A percentile compares a stretch with the other conserved stretches of the same genome.
phyloP scores from a whole-genome alignment of 2,113 vertebrate species.

The Eubucco bourcierii region DNA sequence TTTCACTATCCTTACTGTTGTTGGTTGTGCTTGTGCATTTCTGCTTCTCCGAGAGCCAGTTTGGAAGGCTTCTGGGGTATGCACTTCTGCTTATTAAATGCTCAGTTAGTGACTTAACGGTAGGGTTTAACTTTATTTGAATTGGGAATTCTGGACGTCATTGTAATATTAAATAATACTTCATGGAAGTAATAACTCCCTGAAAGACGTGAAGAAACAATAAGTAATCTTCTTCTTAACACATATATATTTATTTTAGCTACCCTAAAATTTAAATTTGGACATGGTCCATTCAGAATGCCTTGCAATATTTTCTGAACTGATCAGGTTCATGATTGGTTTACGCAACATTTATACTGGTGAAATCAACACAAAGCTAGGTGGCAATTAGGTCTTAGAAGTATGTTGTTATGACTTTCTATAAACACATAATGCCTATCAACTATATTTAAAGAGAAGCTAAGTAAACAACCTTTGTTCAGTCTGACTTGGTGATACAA shows the following conservation, averaged over 20 bases:
- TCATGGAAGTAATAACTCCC: background rate
- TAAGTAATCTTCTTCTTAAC: background rate
- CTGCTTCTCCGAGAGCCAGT: background rate
- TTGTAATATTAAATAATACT: background rate
- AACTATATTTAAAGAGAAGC: background rate
- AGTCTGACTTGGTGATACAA: background rate
- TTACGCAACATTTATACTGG: background rate
- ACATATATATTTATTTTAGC: background rate
- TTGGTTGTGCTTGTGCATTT: background rate
- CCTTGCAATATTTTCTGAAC: background rate
- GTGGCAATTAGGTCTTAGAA: background rate
- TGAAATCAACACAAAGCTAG: background rate
- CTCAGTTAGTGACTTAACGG: background rate
- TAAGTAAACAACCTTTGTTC: background rate
- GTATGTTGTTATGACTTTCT: background rate
- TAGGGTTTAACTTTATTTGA: background rate
- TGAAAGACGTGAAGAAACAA: background rate
- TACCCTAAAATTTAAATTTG: background rate
- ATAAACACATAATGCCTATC: background rate
- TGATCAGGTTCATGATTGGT: background rate
- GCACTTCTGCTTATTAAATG: background rate
- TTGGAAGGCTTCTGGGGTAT: background rate
- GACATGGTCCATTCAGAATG: background rate
- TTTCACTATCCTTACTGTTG: background rate
- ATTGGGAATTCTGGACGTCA: background rate